Evolutionary conservation across 2,797 vertebrate species (phyloP).

Genomic region (Varecia variegata): DNA sequence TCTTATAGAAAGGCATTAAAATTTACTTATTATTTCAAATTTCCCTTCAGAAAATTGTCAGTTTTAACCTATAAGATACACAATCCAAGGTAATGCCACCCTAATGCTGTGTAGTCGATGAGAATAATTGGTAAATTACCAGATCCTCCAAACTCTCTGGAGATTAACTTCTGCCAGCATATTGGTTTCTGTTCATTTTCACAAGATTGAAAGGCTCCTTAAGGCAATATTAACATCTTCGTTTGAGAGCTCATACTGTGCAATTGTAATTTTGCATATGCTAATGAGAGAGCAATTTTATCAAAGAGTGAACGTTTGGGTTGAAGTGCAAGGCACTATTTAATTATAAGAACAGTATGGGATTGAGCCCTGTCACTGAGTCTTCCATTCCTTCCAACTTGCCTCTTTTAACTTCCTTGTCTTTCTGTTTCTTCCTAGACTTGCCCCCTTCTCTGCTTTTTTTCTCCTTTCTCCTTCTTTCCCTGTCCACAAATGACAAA

Average conservation of each 20-base stretch:
- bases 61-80: neutral
- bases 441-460: neutral
- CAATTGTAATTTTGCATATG: conserved; percentile 33
- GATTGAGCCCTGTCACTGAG: neutral
- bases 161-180: neutral
- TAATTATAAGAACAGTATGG: conserved; percentile 11
- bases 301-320: conserved; percentile 19
- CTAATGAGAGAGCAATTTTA: conserved; percentile 50
- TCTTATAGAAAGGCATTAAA: neutral
- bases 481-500: neutral
- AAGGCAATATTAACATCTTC: conserved; percentile 41
- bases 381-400: neutral
- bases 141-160: neutral
- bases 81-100: neutral
- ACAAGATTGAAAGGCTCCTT: conserved; percentile 17
- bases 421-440: neutral
- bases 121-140: neutral
- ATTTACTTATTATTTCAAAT: neutral
- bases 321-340: neutral
- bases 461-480: neutral
- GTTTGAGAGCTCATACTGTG: conserved; percentile 22
- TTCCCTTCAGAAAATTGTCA: neutral
- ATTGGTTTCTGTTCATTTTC: conserved; percentile 43
- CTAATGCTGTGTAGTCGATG: neutral
- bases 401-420: neutral